Conservation (phyloP, 1,140 invertebrate species). For the Hetaerina americana region DNA sequence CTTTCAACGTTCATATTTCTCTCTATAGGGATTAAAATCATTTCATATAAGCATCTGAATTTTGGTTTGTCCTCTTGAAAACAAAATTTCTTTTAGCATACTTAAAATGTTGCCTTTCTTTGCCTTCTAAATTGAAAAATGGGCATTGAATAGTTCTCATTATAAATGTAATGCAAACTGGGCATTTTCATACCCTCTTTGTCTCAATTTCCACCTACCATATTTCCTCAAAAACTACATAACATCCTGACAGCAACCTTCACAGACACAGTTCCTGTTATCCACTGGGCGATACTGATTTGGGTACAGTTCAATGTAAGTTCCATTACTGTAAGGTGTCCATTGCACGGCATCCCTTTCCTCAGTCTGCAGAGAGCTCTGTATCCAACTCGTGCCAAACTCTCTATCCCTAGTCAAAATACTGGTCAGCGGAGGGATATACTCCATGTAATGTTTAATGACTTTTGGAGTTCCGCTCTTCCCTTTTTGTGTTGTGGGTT, state of each 20-base stretch:
- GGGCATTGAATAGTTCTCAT: too few relatives aligned
- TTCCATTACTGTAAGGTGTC: not conserved
- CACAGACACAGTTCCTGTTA: not conserved
- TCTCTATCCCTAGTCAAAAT: not conserved
- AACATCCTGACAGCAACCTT: not conserved
- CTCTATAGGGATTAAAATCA: too few relatives aligned
- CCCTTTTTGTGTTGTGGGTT: not conserved
- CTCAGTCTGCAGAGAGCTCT: not conserved
- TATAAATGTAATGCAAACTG: too few relatives aligned
- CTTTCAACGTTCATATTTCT: too few relatives aligned
- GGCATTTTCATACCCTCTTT: too few relatives aligned
- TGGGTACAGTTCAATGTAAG: not conserved
- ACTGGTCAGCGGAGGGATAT: not conserved
- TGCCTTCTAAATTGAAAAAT: too few relatives aligned
- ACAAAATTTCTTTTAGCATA: too few relatives aligned
- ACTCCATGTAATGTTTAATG: not conserved
- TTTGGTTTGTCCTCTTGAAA: too few relatives aligned
- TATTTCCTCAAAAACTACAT: too few relatives aligned
- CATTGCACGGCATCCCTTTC: not conserved
- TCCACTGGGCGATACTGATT: not conserved
- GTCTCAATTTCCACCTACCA: too few relatives aligned
- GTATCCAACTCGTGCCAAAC: not conserved
- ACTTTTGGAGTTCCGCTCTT: not conserved
- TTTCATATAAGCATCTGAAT: too few relatives aligned
- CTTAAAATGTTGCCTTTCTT: too few relatives aligned